These are phyloP conservation scores for Lytechinus pictus DNA, from an alignment of 35 echinoderm and acorn worm species.

Conservation along the genomic window DNA sequence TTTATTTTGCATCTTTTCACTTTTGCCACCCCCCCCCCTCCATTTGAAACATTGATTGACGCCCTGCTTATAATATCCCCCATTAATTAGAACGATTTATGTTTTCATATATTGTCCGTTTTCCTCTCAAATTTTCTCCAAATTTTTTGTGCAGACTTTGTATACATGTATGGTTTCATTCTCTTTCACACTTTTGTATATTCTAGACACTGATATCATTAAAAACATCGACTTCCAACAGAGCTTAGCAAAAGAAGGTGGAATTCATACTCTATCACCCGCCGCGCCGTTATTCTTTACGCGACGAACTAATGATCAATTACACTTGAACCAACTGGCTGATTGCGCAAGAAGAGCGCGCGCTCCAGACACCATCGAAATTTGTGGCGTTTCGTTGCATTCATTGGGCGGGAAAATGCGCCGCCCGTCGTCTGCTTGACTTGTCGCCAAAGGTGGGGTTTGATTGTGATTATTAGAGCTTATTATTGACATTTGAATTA, in stretches of 20 bases:
- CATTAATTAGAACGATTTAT: no score
- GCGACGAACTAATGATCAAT: not conserved
- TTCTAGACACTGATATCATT: not conserved
- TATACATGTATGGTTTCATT: no score
- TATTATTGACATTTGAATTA: not conserved
- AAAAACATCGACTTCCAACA: not conserved
- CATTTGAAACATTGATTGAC: no score
- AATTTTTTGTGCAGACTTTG: no score
- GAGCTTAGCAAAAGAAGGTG: not conserved
- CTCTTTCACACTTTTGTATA: no score
- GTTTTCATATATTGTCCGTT: no score
- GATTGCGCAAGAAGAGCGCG: slow-evolving; percentile 6
- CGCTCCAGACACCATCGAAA: not conserved
- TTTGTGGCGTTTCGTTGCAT: not conserved
- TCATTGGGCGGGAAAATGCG: not conserved
- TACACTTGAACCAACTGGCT: not conserved
- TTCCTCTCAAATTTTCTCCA: no score
- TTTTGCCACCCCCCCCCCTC: no score
- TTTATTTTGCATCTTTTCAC: no score
- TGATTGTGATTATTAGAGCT: not conserved
- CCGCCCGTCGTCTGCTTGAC: not conserved
- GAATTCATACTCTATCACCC: not conserved
- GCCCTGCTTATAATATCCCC: no score
- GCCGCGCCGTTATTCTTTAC: not conserved
- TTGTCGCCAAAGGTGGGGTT: not conserved